These are phyloP conservation scores for Andrena chrysosceles DNA, from an alignment of 2,888 invertebrate genomes.

Conservation along the genomic window DNA sequence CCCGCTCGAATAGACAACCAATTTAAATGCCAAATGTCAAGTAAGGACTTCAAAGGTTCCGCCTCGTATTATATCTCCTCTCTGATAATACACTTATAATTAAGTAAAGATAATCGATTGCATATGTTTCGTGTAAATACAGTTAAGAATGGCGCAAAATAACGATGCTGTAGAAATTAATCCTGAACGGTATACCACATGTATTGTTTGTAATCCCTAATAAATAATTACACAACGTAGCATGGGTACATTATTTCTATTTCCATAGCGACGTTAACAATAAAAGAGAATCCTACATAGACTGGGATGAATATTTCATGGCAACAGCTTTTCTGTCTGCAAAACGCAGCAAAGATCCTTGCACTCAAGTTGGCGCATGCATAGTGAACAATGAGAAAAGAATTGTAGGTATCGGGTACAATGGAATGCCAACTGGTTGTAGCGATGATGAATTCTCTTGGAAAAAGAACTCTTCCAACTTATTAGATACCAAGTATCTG, in stretches of 20 bases:
- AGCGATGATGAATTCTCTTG: slow-evolving; percentile 96
- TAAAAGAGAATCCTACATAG: slow-evolving; percentile 89
- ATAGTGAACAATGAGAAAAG: slow-evolving; percentile 94
- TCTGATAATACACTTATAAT: not conserved
- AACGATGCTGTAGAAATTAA: not conserved
- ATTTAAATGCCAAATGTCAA: no score
- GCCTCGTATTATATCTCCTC: no score
- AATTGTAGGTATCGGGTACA: slow-evolving; percentile 98
- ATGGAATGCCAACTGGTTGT: slow-evolving; percentile 98
- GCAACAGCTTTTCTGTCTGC: slow-evolving; percentile 95
- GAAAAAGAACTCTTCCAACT: slow-evolving; percentile 88
- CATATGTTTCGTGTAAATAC: not conserved
- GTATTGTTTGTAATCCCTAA: not conserved
- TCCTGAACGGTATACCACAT: not conserved
- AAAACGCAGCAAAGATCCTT: slow-evolving; percentile 97
- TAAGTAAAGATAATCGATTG: no score
- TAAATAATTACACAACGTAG: not conserved
- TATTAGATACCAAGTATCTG: slow-evolving; percentile 91
- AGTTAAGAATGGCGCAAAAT: slow-evolving; percentile 19
- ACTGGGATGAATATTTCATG: slow-evolving; percentile 99
- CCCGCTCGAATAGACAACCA: no score
- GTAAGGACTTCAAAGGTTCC: no score
- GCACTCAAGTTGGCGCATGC: slow-evolving; percentile 97
- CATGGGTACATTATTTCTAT: not conserved
- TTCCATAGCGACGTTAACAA: slow-evolving; percentile 63